These are phyloP conservation scores for Listronotus bonariensis DNA, from an alignment of 1,140 invertebrate species.

Conservation along the genomic window DNA sequence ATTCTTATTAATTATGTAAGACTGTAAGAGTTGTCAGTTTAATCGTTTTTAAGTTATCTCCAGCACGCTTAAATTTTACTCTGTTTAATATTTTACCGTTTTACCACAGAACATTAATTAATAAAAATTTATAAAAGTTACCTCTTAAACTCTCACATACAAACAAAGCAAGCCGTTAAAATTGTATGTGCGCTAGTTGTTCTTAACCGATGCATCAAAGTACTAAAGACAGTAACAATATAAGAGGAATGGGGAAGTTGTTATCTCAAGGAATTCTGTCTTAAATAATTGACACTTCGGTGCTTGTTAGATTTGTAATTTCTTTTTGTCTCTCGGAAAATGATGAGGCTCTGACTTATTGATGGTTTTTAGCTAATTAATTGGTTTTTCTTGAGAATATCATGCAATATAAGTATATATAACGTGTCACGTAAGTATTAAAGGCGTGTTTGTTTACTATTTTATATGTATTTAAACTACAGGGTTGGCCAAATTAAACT, in stretches of 20 bases:
- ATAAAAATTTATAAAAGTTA: slow-evolving; percentile 1
- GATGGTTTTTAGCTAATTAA: slow-evolving; percentile 15
- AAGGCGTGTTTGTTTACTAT: too few relatives aligned
- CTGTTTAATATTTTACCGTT: too few relatives aligned
- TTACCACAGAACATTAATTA: neutral
- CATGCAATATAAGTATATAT: too few relatives aligned
- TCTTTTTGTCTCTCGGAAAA: slow-evolving; percentile 22
- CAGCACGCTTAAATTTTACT: too few relatives aligned
- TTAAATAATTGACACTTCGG: slow-evolving; percentile 33
- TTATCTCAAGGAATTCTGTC: slow-evolving; percentile 28
- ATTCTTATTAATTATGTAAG: too few relatives aligned
- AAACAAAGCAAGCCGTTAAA: neutral
- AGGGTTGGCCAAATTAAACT: too few relatives aligned
- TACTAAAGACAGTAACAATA: slow-evolving; percentile 20
- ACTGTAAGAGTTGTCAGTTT: too few relatives aligned
- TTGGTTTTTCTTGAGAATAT: neutral
- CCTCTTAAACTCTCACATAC: neutral
- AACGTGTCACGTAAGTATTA: too few relatives aligned
- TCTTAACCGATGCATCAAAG: slow-evolving; percentile 17
- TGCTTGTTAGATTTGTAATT: slow-evolving; percentile 33
- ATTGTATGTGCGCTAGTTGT: slow-evolving; percentile 3
- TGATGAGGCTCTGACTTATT: slow-evolving; percentile 15
- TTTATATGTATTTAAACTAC: too few relatives aligned
- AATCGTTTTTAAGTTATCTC: too few relatives aligned
- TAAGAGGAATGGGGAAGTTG: slow-evolving; percentile 34